Conservation (phyloP, 2,888 invertebrate species). For the Colletes collaris region DNA sequence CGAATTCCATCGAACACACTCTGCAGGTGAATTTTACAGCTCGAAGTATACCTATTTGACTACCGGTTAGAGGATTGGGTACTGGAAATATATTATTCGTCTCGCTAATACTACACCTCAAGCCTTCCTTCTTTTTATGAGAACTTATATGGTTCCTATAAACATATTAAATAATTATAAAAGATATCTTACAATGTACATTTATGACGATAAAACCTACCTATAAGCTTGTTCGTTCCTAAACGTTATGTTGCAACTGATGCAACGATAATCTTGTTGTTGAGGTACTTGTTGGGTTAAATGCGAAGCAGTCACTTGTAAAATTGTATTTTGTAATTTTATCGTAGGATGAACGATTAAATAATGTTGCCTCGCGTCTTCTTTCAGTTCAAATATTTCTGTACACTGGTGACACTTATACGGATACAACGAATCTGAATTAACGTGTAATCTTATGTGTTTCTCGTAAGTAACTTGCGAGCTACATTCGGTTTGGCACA, state of each 20-base stretch:
- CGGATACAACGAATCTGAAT: slow-evolving; percentile 69
- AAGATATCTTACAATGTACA: not conserved
- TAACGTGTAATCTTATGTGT: slow-evolving; percentile 72
- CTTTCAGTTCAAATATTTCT: slow-evolving; percentile 71
- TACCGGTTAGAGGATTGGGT: slow-evolving; percentile 64
- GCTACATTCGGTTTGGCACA: slow-evolving; percentile 71
- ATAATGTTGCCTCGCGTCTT: slow-evolving; percentile 69
- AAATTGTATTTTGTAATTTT: slow-evolving; percentile 51
- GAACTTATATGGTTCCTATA: slow-evolving; percentile 67
- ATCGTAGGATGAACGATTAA: slow-evolving; percentile 52
- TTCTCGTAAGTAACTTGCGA: slow-evolving; percentile 64
- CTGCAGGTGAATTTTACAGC: slow-evolving; percentile 75
- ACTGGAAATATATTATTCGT: slow-evolving; percentile 62
- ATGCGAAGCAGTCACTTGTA: slow-evolving; percentile 40
- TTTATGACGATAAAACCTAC: slow-evolving; percentile 48
- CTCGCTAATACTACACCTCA: slow-evolving; percentile 60
- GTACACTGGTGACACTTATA: slow-evolving; percentile 76
- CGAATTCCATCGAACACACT: slow-evolving; percentile 74
- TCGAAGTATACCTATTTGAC: slow-evolving; percentile 66
- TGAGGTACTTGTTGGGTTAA: slow-evolving; percentile 27
- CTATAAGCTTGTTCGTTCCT: slow-evolving; percentile 72
- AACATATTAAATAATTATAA: slow-evolving; percentile 29
- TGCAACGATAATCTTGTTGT: slow-evolving; percentile 56
- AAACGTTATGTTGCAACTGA: slow-evolving; percentile 72
- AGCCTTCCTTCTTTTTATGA: slow-evolving; percentile 65